Evolutionary conservation across 1,140 invertebrate species (phyloP).

Genomic region (Lepidurus arcticus): DNA sequence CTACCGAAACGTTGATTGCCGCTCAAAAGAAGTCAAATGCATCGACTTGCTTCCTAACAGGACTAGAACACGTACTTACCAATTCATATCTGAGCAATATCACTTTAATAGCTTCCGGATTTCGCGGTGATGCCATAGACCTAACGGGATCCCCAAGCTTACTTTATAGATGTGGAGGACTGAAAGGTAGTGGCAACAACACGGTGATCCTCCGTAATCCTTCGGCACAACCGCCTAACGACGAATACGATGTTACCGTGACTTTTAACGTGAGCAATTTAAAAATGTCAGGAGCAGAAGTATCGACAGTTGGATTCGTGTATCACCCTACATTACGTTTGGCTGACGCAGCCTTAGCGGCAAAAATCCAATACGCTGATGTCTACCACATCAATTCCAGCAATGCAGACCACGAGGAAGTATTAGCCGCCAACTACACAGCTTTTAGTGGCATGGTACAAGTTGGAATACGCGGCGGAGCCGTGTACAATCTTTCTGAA

Average conservation of each 20-base stretch:
- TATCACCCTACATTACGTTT: not conserved
- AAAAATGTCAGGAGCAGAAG: not conserved
- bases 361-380: not conserved
- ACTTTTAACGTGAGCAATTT: not conserved
- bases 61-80: not conserved
- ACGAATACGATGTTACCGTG: not conserved
- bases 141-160: not conserved
- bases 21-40: not conserved
- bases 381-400: not conserved
- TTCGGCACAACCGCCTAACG: not conserved
- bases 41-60: not conserved
- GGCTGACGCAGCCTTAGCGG: not conserved
- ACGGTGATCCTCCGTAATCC: not conserved
- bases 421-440: too few relatives aligned
- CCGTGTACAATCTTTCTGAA: too few relatives aligned
- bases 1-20: not conserved
- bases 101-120: not conserved
- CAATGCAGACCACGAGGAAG: not conserved
- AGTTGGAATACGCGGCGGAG: too few relatives aligned
- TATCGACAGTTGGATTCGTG: not conserved
- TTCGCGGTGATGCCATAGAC: not conserved
- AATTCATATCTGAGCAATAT: not conserved
- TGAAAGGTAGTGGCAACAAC: not conserved
- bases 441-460: too few relatives aligned
- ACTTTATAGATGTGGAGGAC: not conserved